Evolutionary conservation across 53 echinoderm and acorn worm species (phyloP), one percentile per base, ranked within the genome.

Genomic region (Echinometra lucunter): DNA sequence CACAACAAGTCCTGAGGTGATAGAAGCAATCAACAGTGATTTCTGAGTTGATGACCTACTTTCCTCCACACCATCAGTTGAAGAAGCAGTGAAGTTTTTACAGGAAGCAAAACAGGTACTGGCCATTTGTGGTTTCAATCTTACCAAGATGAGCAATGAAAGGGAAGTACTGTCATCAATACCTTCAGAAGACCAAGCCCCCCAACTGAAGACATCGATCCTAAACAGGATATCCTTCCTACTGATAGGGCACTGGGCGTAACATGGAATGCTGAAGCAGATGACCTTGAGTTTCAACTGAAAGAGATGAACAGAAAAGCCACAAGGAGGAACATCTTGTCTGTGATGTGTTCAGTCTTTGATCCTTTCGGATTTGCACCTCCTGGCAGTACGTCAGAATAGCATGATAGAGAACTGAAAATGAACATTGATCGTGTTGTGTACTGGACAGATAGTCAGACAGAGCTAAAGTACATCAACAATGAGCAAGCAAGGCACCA

Each of bases 21-120:
- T 66, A 66, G 66, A 95, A 8, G 93, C 96, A 44, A 92, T 97
- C 4, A 57, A 25, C 6, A 91, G 44, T 15, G 91, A 97, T 57
- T 97, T 98, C 91, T 98, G 96, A 82, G 97, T 98, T 2, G 96
- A 96, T 83, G 96, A 96, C 45, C 49, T 49, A 49, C 49, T 49
- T 49, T 49, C 49, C 49, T 49, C 94, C 3, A 74, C 88, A 1
- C 27, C 34, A 9, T 88, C 94, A 0, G 96, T 92, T 80, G 85
- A 94, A 37, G 87, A 87, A 45, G 45, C 87, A 49, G 49, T 49
- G 49, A 49, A 49, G 49, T 9, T 49, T 49, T 49, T 49, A 49
- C 49, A 49, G 49, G 82, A 82, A 34, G 82, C 13, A 37, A 32
- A 82, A 15, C 32, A 82, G 82, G 40, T 82, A 82, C 82, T 82